Base-by-base conservation (phyloP, 2,888 invertebrate genomes). In the Leptopilina drosophilae region DNA sequence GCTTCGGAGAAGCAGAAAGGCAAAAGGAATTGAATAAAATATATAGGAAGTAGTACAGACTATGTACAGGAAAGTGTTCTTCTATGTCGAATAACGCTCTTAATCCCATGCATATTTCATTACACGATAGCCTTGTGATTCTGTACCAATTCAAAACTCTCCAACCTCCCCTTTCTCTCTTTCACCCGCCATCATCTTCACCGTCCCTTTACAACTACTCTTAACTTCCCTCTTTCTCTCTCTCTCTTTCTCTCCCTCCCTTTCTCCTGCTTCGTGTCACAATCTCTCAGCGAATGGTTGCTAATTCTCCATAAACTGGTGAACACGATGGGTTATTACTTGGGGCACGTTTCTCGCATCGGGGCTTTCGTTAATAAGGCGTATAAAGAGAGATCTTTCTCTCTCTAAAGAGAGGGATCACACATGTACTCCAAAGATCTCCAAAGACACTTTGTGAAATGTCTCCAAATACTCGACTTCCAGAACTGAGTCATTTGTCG, bases 231-330 rank as follows among this genome's bases (percentile, higher is more conserved):
- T 49, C 12, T 49, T 2, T 49, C 49, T 65, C 8, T 62, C 12
- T 49, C 12, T 65, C 20, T 11, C 49, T 11, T 8, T 11, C 11
- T 9, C 8, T 11, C 11, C 11, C 49, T 49, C 8, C 11, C 11
- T 49, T 11, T 49, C 49, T 65, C 9, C 12, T 20, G 62, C 33
- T 64, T 64, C 40, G 75, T 53, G 40, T 46, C 26, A 79, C 67
- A 77, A 66, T 77, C 79, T 77, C 77, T 78, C 79, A 82, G 79
- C 78, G 79, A 77, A 82, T 82, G 82, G 81, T 81, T 76, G 78
- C 77, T 62, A 78, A 77, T 77, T 78, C 77, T 76, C 79, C 65
- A 78, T 73, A 79, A 77, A 79, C 78, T 67, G 64, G 76, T 77
- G 79, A 76, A 64, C 40, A 40, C 12, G 33, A 33, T 75, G 49